Evolutionary conservation across 2,888 invertebrate species (phyloP), one percentile per base, ranked within the genome.

Genomic region (Sericinus montela): DNA sequence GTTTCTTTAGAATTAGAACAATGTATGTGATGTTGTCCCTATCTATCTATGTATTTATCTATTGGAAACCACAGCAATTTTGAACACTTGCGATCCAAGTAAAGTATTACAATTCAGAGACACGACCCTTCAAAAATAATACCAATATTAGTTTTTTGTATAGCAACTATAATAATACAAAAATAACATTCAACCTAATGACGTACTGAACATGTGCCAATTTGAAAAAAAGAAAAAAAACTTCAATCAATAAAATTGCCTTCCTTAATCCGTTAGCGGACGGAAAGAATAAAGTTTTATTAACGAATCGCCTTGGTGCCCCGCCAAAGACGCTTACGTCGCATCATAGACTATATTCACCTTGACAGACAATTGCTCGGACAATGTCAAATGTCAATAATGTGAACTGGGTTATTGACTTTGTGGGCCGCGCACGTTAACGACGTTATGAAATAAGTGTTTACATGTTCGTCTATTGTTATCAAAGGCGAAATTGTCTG

Each of bases 331-430:
- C 53, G 54, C 58, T 58, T 53, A 54, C 57, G 52, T 50, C 51
- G 41, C 59, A 45, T 54, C 57, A 57, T 55, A 59, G 62, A 60
- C 59, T 56, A 56, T 60, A 56, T 59, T 63, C 55, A 59, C 65
- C 65, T 65, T 65, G 65, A 53, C 40, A 52, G 53, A 57, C 62
- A 61, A 60, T 62, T 60, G 55, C 54, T 57, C 54, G 61, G 64
- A 57, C 63, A 61, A 62, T 57, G 62, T 54, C 45, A 62, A 53
- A 58, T 58, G 58, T 59, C 63, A 62, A 58, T 51, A 51, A 13
- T 34, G 44, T 28, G 30, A 30, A 10, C 13, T 29, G 30, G 38
- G 48, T 48, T 48, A 25, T 38, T 43, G 42, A 43, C 42, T 34
- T 25, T 13, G 23, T 7, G 15, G 29, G 13, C 10, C 11, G 10